A percentile compares a stretch with the other conserved stretches of the same genome.
phyloP scores from a whole-genome alignment of 2,113 vertebrate species.

The Paratilapia polleni region DNA sequence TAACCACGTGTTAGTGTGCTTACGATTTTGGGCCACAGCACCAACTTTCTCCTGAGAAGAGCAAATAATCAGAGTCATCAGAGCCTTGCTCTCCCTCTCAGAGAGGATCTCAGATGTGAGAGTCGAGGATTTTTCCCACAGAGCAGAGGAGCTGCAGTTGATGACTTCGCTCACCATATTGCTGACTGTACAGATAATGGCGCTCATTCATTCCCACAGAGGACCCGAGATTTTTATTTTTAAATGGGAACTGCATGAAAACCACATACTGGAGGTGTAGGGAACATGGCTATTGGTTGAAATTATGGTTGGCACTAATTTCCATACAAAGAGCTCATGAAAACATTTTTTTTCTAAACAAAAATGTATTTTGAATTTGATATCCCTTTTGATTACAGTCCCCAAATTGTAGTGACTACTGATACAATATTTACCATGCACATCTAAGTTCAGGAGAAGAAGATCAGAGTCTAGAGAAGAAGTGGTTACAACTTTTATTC shows the following conservation, averaged over 20 bases:
- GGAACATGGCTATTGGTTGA: background rate
- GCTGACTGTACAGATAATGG: background rate
- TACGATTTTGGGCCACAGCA: background rate
- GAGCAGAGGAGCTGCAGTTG: background rate
- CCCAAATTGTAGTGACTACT: background rate
- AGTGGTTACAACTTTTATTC: background rate
- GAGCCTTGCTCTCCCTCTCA: background rate
- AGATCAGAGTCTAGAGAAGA: background rate
- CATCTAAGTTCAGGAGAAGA: background rate
- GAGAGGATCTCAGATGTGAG: constrained; percentile 8
- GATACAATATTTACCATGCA: background rate
- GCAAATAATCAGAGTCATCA: constrained; percentile 33
- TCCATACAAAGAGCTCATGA: constrained; percentile 35
- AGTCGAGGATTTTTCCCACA: constrained; percentile 13
- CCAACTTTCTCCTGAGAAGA: constrained; percentile 1
- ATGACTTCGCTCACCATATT: background rate
- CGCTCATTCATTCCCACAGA: background rate
- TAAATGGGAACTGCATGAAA: background rate
- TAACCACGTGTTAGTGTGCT: background rate
- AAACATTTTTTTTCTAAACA: constrained; percentile 21
- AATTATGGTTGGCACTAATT: background rate
- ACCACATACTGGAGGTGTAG: background rate
- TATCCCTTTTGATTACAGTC: background rate
- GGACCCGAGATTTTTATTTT: background rate
- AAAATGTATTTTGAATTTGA: background rate